Conservation (phyloP, 2,113 vertebrate genomes). For the Otis tarda region DNA sequence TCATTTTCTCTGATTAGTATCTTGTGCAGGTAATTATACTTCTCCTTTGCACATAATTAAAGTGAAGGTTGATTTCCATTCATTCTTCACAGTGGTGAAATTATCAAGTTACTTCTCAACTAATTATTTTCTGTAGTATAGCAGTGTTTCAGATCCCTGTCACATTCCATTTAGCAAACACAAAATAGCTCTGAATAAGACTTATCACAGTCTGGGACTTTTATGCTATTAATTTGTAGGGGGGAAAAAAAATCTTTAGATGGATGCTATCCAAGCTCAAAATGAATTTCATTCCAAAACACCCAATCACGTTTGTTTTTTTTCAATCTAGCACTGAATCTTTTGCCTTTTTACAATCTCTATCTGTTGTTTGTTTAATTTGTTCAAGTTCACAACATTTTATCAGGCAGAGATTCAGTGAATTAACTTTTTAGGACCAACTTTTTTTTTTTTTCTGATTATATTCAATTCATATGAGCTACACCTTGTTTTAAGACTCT, state of each 20-base stretch:
- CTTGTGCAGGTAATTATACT: slow-evolving; percentile 78
- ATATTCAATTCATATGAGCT: neutral
- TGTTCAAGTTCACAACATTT: slow-evolving; percentile 18
- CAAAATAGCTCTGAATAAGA: slow-evolving; percentile 76
- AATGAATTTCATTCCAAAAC: slow-evolving; percentile 75
- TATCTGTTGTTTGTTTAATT: slow-evolving; percentile 41
- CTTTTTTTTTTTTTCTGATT: neutral
- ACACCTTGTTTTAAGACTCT: neutral
- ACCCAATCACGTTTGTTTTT: neutral
- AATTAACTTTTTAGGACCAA: neutral
- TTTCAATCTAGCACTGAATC: slow-evolving; percentile 38
- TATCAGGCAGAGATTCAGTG: neutral
- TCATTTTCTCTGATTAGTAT: slow-evolving; percentile 75
- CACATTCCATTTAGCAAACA: slow-evolving; percentile 82
- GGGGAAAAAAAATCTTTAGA: slow-evolving; percentile 77
- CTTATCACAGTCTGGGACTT: slow-evolving; percentile 78
- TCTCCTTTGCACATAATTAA: slow-evolving; percentile 79
- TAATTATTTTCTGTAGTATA: slow-evolving; percentile 81
- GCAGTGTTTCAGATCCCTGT: slow-evolving; percentile 75
- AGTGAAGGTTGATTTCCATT: slow-evolving; percentile 75
- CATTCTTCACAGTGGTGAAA: slow-evolving; percentile 75
- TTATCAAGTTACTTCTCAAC: slow-evolving; percentile 81
- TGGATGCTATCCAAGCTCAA: slow-evolving; percentile 79
- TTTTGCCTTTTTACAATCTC: slow-evolving; percentile 43
- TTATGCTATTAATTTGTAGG: slow-evolving; percentile 80